Conservation (phyloP, 2,113 vertebrate species). For the Puffinus mauretanicus region DNA sequence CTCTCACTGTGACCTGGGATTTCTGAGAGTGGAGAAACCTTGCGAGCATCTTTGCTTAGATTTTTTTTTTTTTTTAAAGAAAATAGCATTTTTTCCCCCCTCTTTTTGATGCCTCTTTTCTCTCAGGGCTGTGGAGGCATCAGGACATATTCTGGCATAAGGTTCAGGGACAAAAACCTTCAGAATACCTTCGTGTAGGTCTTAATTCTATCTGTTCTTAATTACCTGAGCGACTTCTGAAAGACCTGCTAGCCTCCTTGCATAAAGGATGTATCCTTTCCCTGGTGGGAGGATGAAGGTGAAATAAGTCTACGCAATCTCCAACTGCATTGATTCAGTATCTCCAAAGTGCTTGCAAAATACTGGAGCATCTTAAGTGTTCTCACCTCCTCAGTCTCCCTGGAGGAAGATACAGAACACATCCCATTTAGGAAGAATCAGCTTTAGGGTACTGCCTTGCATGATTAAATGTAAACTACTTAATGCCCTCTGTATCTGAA, state of each 20-base stretch:
- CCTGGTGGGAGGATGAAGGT: neutral
- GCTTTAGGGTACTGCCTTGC: neutral
- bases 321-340: neutral
- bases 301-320: neutral
- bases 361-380: neutral
- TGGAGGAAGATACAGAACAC: neutral
- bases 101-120: neutral
- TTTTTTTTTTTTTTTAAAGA: no score
- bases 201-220: neutral
- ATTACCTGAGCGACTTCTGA: neutral
- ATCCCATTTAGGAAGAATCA: neutral
- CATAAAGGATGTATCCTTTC: neutral
- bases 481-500: neutral
- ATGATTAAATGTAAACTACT: neutral
- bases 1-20: neutral
- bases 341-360: neutral
- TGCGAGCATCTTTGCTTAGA: neutral
- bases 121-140: neutral
- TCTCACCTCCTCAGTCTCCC: neutral
- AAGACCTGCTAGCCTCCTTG: neutral
- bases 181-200: neutral
- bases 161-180: neutral
- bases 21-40: neutral
- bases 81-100: fast-evolving
- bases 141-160: neutral